Evolutionary conservation across 2,888 invertebrate species (phyloP).

Genomic region (Drosophila melanocephala): DNA sequence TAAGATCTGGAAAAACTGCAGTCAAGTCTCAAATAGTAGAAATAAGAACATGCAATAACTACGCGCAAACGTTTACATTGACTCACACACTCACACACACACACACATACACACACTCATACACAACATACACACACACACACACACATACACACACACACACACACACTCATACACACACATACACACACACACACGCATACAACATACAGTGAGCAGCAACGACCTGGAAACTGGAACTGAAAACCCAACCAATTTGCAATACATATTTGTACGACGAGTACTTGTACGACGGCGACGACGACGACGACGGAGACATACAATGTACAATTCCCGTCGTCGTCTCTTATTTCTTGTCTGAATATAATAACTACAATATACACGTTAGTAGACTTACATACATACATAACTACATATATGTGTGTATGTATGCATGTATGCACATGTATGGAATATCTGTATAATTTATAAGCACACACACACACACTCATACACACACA

Average conservation of each 20-base stretch:
- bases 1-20: slow-evolving; percentile 63
- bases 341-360: slow-evolving; percentile 51
- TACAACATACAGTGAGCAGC: slow-evolving; percentile 32
- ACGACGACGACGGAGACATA: slow-evolving; percentile 12
- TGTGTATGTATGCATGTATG: slow-evolving; percentile 7
- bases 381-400: slow-evolving; percentile 45
- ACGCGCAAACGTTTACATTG: slow-evolving; percentile 51
- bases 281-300: slow-evolving; percentile 33
- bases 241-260: slow-evolving; percentile 77
- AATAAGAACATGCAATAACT: slow-evolving; percentile 64
- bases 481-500: slow-evolving; percentile 12
- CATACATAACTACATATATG: slow-evolving; percentile 23
- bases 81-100: slow-evolving; percentile 10
- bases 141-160: slow-evolving; percentile 16
- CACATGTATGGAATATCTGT: slow-evolving; percentile 51
- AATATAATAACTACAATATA: slow-evolving; percentile 51
- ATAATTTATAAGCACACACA: slow-evolving; percentile 50
- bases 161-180: background rate
- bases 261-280: slow-evolving; percentile 71
- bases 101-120: too few species aligned
- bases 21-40: slow-evolving; percentile 47
- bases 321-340: slow-evolving; percentile 47
- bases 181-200: slow-evolving; percentile 30
- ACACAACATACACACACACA: slow-evolving; percentile 19
- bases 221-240: slow-evolving; percentile 77